phyloP scores from a whole-genome alignment of 2,888 invertebrate genomes.

The Muscina levida region DNA sequence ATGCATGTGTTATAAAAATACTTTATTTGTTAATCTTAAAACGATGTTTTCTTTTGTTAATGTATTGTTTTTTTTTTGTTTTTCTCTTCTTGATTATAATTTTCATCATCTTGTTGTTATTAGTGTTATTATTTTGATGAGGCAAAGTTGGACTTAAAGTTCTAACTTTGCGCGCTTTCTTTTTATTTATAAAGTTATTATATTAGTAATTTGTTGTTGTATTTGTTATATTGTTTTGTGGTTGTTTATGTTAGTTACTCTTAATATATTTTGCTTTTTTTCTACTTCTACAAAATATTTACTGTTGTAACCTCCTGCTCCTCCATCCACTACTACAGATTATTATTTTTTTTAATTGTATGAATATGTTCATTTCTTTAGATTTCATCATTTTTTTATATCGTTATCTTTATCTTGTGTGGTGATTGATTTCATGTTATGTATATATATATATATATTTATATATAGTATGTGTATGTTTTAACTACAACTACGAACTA shows the following conservation, averaged over 20 bases:
- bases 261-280: slow-evolving; percentile 49
- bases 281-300: slow-evolving; percentile 70
- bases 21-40: slow-evolving; percentile 65
- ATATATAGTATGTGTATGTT: slow-evolving; percentile 41
- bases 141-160: slow-evolving; percentile 65
- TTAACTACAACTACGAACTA: slow-evolving; percentile 65
- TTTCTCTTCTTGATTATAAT: slow-evolving; percentile 3
- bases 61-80: slow-evolving; percentile 41
- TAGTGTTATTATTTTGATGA: slow-evolving; percentile 53
- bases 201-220: slow-evolving; percentile 45
- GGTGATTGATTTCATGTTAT: slow-evolving; percentile 45
- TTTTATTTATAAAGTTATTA: slow-evolving; percentile 46
- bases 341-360: slow-evolving; percentile 49
- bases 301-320: slow-evolving; percentile 66
- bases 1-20: slow-evolving; percentile 79
- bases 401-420: slow-evolving; percentile 45
- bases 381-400: slow-evolving; percentile 14
- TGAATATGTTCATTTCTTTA: slow-evolving; percentile 61
- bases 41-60: slow-evolving; percentile 51
- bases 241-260: slow-evolving; percentile 38
- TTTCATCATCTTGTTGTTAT: slow-evolving; percentile 49
- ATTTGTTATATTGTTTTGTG: slow-evolving; percentile 44
- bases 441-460: slow-evolving; percentile 56
- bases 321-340: slow-evolving; percentile 55
- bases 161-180: slow-evolving; percentile 59